phyloP scores from a whole-genome alignment of 2,888 invertebrate species.

The Drosophila subquinaria region DNA sequence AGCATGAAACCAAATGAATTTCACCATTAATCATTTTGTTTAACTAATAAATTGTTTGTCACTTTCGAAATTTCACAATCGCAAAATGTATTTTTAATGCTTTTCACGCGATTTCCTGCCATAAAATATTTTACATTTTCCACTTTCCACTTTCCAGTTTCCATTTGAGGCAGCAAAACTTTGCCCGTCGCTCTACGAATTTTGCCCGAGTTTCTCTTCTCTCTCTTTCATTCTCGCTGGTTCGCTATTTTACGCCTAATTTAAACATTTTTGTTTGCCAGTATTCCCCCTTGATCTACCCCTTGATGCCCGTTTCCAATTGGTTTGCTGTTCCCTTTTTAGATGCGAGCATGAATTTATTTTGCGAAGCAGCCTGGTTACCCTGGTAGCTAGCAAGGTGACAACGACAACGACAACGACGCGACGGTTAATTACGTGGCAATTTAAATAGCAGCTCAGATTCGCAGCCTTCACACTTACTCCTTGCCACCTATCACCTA shows the following conservation, averaged over 20 bases:
- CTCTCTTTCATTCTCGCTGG: neutral
- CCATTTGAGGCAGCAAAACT: constrained; percentile 11
- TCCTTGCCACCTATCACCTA: neutral
- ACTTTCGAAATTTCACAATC: constrained; percentile 3
- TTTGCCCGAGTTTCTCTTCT: neutral
- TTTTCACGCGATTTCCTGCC: constrained; percentile 24
- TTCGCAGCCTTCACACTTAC: neutral
- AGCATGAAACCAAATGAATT: constrained; percentile 2
- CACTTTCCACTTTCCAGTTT: neutral
- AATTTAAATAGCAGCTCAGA: constrained; percentile 65
- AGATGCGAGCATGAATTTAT: constrained; percentile 37
- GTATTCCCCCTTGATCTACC: constrained; percentile 1
- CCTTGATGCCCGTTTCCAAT: neutral
- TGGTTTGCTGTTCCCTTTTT: neutral
- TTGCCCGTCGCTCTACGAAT: neutral
- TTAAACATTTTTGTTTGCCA: constrained; percentile 51
- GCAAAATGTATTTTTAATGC: constrained; percentile 27
- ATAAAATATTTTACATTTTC: constrained; percentile 2
- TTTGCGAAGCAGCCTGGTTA: constrained; percentile 1
- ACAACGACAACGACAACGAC: constrained; percentile 62
- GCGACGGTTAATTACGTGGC: constrained; percentile 67
- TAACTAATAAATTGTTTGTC: constrained; percentile 22
- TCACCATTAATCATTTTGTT: constrained; percentile 16
- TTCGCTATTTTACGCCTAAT: constrained; percentile 55
- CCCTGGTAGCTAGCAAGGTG: constrained; percentile 45